phyloP scores from a whole-genome alignment of 1,140 invertebrate species.

The Brachystomella parvula region DNA sequence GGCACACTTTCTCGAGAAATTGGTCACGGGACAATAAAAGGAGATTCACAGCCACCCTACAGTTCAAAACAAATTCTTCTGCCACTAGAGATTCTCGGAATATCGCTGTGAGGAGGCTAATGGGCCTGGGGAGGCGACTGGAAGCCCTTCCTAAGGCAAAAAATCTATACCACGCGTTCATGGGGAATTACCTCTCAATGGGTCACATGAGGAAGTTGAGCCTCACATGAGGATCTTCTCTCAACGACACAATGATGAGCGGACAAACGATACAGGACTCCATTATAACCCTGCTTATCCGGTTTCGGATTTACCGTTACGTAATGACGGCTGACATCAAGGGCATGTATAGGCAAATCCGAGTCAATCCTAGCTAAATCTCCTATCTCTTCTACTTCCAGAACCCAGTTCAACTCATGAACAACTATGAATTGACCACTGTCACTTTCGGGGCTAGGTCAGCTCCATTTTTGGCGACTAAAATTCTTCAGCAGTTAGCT shows the following conservation, averaged over 20 bases:
- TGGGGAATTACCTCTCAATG: conserved; percentile 39
- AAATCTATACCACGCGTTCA: conserved; percentile 37
- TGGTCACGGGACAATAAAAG: conserved; percentile 24
- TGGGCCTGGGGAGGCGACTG: conserved; percentile 34
- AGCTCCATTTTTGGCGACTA: conserved; percentile 41
- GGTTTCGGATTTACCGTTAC: conserved; percentile 28
- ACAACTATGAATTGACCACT: conserved; percentile 35
- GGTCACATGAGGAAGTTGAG: conserved; percentile 37
- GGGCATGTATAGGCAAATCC: conserved; percentile 38
- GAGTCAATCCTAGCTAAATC: conserved; percentile 11
- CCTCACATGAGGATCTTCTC: conserved; percentile 24
- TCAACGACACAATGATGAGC: conserved; percentile 41
- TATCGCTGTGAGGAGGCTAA: conserved; percentile 28
- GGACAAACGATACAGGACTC: conserved; percentile 40
- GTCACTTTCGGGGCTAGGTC: conserved; percentile 41
- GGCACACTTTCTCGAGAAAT: conserved; percentile 31
- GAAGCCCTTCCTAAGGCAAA: conserved; percentile 20
- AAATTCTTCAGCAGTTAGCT: conserved; percentile 37
- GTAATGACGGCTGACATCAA: conserved; percentile 37
- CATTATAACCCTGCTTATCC: conserved; percentile 25
- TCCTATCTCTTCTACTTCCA: conserved; percentile 42
- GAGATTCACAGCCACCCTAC: conserved; percentile 33
- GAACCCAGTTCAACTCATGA: conserved; percentile 33
- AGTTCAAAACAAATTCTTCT: conserved; percentile 27
- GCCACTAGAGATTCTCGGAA: conserved; percentile 26